These are phyloP conservation scores for Cephus pygmeus DNA, from an alignment of 2,888 invertebrate species.

Conservation along the genomic window DNA sequence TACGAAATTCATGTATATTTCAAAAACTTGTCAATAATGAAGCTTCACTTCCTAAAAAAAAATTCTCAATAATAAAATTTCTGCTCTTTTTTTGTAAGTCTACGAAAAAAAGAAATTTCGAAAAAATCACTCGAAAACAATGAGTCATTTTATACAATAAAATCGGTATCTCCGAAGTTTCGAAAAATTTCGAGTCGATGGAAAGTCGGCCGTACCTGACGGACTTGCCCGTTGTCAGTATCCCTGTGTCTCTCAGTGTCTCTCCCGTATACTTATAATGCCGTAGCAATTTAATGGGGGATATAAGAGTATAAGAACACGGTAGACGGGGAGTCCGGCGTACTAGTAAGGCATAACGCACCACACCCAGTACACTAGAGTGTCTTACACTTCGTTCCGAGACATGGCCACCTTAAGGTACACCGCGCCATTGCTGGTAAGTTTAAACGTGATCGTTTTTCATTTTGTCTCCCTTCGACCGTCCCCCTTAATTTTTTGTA, in stretches of 20 bases:
- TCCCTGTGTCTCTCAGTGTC: not conserved
- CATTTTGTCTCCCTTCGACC: not conserved
- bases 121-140: not conserved
- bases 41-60: not conserved
- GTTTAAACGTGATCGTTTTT: not conserved
- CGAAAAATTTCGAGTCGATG: not conserved
- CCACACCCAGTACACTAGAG: constrained; percentile 50
- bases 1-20: not conserved
- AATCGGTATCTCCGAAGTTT: not conserved
- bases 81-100: too few species aligned
- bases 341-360: constrained; percentile 59
- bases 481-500: not conserved
- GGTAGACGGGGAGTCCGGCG: constrained; percentile 54
- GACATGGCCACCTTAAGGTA: not conserved
- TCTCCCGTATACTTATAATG: constrained; percentile 20
- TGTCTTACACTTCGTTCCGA: not conserved
- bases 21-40: not conserved
- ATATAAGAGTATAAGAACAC: constrained; percentile 61
- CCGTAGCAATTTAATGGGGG: constrained; percentile 58
- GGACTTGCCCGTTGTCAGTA: not conserved
- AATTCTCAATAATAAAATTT: not conserved
- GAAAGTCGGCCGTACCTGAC: not conserved
- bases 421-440: not conserved
- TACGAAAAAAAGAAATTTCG: too few species aligned
- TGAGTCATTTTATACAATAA: not conserved